These are phyloP conservation scores for Onthophagus sagittarius DNA, from an alignment of 2,888 invertebrate species.

Conservation along the genomic window DNA sequence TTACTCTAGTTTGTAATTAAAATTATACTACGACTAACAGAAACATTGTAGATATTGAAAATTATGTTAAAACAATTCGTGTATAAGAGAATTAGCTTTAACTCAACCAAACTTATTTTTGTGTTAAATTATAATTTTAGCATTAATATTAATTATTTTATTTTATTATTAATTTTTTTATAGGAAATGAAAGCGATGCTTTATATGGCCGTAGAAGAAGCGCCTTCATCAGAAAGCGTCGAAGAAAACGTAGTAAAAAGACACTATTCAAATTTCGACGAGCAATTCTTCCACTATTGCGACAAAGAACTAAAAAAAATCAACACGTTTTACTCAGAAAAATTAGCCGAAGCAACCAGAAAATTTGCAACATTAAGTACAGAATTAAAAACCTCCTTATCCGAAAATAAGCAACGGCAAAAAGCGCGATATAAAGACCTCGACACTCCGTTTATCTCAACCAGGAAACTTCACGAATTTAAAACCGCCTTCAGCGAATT, in stretches of 20 bases:
- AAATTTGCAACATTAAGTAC: slow-evolving; percentile 72
- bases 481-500: slow-evolving; percentile 89
- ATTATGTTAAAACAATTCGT: too few relatives aligned
- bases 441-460: slow-evolving; percentile 48
- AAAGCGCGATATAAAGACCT: slow-evolving; percentile 40
- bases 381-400: slow-evolving; percentile 58
- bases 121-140: too few relatives aligned
- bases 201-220: slow-evolving; percentile 73
- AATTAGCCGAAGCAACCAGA: slow-evolving; percentile 81
- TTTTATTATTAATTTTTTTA: neutral
- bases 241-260: slow-evolving; percentile 67
- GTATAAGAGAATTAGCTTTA: too few relatives aligned
- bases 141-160: too few relatives aligned
- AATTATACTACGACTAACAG: too few relatives aligned
- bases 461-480: slow-evolving; percentile 73
- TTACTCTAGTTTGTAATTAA: too few relatives aligned
- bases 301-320: slow-evolving; percentile 84
- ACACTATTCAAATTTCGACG: slow-evolving; percentile 76
- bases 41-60: too few relatives aligned
- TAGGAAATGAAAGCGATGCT: slow-evolving; percentile 83
- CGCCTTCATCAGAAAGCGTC: slow-evolving; percentile 71
- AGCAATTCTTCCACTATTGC: slow-evolving; percentile 79
- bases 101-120: too few relatives aligned
- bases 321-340: slow-evolving; percentile 85
- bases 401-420: slow-evolving; percentile 37